Base-by-base conservation (phyloP, 2,797 vertebrate genomes). In the Diceros bicornis region DNA sequence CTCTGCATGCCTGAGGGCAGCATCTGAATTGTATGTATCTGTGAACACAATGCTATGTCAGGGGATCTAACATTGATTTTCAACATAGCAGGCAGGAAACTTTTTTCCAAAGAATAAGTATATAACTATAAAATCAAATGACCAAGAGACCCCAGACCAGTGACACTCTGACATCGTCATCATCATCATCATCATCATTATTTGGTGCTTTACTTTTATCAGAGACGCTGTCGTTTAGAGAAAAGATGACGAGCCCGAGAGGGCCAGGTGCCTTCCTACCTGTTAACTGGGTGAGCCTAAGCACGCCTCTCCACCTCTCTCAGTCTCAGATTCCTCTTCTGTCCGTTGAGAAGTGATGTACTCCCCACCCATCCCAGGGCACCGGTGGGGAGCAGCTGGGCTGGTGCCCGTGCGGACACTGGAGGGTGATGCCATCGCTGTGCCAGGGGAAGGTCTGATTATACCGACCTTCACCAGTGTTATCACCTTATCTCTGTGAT, bases 391-490 rank as follows among this genome's bases (percentile, higher is more conserved):
- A 12, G 14, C 41, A 2, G 2, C 20, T 41, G 62, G 61, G 62
- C 25, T 41, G 14, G 20, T 21, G 25, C 2, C 25, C 2, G 2
- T 16, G n/a, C 18, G 11, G 4, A n/a, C 3, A 0, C 27, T 14
- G 0, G 34, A 4, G 4, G 10, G 71, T 13, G 21, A 17, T 7
- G 1, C 11, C 3, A 18, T 9, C 7, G 1, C 52, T 52, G 27
- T 2, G 7, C 66, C 20, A 1, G 41, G 41, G 52, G 13, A 21
- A 57, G 57, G 57, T 27, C 62, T 34, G 72, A 21, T 17, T 7
- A 7, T 1, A 1, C 2, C 16, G 34, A n/a, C 34, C 34, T 25
- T 71, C n/a, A n/a, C 50, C 32, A 0, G 0, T 5, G 7, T 7
- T 50, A 7, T 17, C n/a, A 2, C 23, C 7, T 20, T 9, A 8